A percentile compares a stretch with the other conserved stretches of the same genome.
Evolutionary conservation across 2,888 invertebrate genomes (phyloP).

Genomic region (Lissocephala sabroskyi): DNA sequence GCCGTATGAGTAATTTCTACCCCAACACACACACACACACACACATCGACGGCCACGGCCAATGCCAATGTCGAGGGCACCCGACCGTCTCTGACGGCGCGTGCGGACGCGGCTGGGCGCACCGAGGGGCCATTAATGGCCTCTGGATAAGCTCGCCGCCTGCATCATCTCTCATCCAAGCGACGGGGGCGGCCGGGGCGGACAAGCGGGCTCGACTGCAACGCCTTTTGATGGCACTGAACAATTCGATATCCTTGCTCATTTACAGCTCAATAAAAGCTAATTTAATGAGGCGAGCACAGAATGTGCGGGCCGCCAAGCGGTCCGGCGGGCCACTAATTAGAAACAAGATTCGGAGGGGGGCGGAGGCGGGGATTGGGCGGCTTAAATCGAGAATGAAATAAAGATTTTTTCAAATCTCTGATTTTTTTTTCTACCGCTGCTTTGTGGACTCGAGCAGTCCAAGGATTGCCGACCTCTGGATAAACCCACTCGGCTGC

Average conservation of each 20-base stretch:
- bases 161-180: not conserved
- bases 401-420: no score
- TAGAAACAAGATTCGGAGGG: no score
- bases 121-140: constrained; percentile 22
- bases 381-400: no score
- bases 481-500: no score
- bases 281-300: constrained; percentile 22
- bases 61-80: constrained; percentile 29
- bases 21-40: no score
- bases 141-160: constrained; percentile 4
- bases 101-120: not conserved
- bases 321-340: constrained; percentile 9
- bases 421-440: no score
- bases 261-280: constrained; percentile 27
- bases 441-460: no score
- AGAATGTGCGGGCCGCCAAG: constrained; percentile 4
- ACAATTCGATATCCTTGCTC: not conserved
- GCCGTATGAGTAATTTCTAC: constrained; percentile 28
- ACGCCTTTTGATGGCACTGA: no score
- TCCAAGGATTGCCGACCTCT: no score
- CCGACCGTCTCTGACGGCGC: constrained; percentile 1
- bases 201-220: no score
- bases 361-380: no score
- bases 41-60: constrained; percentile 31
- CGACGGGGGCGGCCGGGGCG: no score